These are phyloP conservation scores for Callipepla californica DNA, from an alignment of 2,113 vertebrate species.

Conservation along the genomic window DNA sequence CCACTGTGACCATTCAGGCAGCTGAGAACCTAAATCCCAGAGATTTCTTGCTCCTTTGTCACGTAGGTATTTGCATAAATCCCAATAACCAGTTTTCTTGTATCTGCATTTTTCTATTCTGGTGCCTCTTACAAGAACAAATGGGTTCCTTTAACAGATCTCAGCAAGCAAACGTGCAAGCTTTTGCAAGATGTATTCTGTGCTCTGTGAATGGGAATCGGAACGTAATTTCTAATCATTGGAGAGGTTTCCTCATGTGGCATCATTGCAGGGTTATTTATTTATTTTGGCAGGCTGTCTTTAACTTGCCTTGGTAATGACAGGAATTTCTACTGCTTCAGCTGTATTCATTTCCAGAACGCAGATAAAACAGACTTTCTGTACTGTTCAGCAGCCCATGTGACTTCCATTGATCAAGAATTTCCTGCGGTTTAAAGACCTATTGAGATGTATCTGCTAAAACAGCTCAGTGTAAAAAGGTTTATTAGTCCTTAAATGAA, in stretches of 20 bases:
- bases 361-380: background rate
- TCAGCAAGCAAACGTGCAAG: background rate
- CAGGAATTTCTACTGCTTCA: background rate
- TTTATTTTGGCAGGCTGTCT: conserved; percentile 21
- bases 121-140: background rate
- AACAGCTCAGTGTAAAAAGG: background rate
- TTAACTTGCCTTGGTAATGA: background rate
- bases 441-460: background rate
- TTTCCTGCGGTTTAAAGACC: background rate
- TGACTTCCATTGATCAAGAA: background rate
- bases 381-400: background rate
- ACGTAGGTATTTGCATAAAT: background rate
- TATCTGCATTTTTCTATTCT: background rate
- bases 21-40: background rate
- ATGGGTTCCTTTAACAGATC: background rate
- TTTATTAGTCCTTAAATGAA: background rate
- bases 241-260: background rate
- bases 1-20: background rate
- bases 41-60: background rate
- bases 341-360: background rate
- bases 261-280: background rate
- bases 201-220: background rate
- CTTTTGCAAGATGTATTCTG: background rate
- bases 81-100: background rate
- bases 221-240: background rate